Conservation (phyloP, 2,113 vertebrate species). For the Rhipidura dahli region DNA sequence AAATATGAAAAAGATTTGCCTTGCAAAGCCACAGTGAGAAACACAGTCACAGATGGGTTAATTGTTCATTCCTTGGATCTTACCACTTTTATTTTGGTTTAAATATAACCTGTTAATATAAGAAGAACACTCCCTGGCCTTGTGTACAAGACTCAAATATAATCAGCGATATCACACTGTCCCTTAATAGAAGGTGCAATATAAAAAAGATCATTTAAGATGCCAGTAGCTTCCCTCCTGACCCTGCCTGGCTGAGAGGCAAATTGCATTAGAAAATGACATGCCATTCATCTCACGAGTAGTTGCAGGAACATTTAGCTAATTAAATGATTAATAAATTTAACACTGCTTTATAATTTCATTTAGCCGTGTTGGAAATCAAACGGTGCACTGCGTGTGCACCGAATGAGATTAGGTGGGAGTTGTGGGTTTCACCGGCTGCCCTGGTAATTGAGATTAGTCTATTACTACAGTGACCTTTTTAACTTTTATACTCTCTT, state of each 20-base stretch:
- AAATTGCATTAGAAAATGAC: constrained; percentile 97
- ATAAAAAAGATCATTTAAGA: constrained; percentile 80
- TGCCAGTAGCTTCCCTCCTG: constrained; percentile 83
- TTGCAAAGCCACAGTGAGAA: constrained; percentile 41
- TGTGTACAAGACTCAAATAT: constrained; percentile 61
- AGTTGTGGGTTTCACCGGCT: constrained; percentile 86
- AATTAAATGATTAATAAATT: constrained; percentile 99
- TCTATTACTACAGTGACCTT: constrained; percentile 97
- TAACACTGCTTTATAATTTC: constrained; percentile 99
- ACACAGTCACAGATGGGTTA: constrained; percentile 41
- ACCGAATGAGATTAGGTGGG: constrained; percentile 88
- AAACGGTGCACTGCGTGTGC: constrained; percentile 83
- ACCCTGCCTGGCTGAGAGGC: constrained; percentile 91
- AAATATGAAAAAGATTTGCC: constrained; percentile 77
- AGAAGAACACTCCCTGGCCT: constrained; percentile 4
- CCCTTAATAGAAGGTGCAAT: constrained; percentile 71
- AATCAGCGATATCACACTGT: constrained; percentile 48
- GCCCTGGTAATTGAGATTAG: constrained; percentile 96
- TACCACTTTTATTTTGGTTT: constrained; percentile 2
- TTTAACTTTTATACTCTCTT: constrained; percentile 94
- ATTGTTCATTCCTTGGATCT: background rate
- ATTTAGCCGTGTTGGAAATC: constrained; percentile 97
- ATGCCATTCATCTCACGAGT: constrained; percentile 92
- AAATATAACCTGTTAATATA: constrained; percentile 29
- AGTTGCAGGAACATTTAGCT: constrained; percentile 98